Base-by-base conservation (phyloP, 2,113 vertebrate species). In the Fregata magnificens region DNA sequence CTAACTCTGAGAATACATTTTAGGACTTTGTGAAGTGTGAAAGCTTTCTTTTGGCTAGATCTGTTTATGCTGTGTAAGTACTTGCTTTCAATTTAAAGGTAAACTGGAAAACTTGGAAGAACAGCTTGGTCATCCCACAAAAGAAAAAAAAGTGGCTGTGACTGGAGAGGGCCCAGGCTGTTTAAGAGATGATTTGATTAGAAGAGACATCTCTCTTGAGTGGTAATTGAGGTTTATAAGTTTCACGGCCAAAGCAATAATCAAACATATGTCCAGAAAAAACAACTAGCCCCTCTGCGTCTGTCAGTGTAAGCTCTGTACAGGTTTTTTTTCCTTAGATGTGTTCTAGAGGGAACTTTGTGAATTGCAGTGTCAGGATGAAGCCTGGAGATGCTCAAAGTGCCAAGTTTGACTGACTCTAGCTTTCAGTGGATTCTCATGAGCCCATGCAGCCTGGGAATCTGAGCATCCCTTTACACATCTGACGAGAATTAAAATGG, bases 191-290 rank as follows among this genome's bases (percentile, higher is more conserved):
- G 3, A 40, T 74, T 67, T 89, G 40, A 87, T 86, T 81, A 84
- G 40, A 86, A 86, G 63, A 94, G 77, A 79, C 71, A 42, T 42
- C 66, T 92, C 67, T 93, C 62, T 65, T 47, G 50, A 78, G 65
- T 44, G 19, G 56, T 86, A 87, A 79, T 45, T 84, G 70, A 82
- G 18, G 14, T 69, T 94, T 88, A 26, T 74, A 86, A 85, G 28
- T 74, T 91, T 93, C 12, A 29, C 0, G 4, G 62, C 53, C 62
- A 91, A 87, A 90, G 31, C 11, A 93, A 77, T 95, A 91, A 91
- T 89, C 80, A 92, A 86, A 72, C 81, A 87, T 86, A 88, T 88
- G 88, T 76, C 86, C 56, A 91, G 72, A 79, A 92, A 88, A 31
- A 89, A 67, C 44, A 93, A 50, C 40, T 65, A 59, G 5, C 49